Evolutionary conservation across 2,888 invertebrate genomes (phyloP).

Genomic region (Halictus ligatus): DNA sequence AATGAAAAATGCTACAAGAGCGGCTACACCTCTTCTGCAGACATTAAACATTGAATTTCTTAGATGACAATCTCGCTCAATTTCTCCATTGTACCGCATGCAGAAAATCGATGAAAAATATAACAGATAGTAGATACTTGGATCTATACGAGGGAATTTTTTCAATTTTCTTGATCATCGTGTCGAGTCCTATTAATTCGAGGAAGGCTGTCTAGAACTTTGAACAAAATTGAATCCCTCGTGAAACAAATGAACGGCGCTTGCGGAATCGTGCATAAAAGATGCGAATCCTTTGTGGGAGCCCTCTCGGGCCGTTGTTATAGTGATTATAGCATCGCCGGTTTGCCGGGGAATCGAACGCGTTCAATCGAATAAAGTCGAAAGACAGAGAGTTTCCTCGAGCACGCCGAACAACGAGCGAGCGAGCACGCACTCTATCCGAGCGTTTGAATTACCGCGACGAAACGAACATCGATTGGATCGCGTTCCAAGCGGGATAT

Average conservation of each 20-base stretch:
- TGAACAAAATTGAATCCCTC: neutral
- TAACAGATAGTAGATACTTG: neutral
- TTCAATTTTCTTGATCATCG: neutral
- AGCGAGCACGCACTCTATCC: neutral
- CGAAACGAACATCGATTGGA: neutral
- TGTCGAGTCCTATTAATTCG: neutral
- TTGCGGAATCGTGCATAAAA: neutral
- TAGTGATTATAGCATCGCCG: neutral
- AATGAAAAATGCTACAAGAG: neutral
- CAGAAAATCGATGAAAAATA: neutral
- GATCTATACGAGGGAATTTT: neutral
- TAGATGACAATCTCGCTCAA: too few species aligned
- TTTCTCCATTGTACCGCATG: too few species aligned
- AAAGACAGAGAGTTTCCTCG: neutral
- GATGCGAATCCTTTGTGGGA: neutral
- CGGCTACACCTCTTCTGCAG: too few species aligned
- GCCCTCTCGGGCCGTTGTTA: neutral
- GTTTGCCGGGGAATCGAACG: neutral
- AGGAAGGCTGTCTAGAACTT: neutral
- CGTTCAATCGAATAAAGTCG: slow-evolving; percentile 1
- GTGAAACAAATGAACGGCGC: neutral
- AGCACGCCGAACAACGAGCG: neutral
- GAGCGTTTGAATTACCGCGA: neutral
- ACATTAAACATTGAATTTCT: too few species aligned
- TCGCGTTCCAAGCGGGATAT: neutral